Conservation (phyloP, 2,888 invertebrate genomes). For the Plutella xylostella region DNA sequence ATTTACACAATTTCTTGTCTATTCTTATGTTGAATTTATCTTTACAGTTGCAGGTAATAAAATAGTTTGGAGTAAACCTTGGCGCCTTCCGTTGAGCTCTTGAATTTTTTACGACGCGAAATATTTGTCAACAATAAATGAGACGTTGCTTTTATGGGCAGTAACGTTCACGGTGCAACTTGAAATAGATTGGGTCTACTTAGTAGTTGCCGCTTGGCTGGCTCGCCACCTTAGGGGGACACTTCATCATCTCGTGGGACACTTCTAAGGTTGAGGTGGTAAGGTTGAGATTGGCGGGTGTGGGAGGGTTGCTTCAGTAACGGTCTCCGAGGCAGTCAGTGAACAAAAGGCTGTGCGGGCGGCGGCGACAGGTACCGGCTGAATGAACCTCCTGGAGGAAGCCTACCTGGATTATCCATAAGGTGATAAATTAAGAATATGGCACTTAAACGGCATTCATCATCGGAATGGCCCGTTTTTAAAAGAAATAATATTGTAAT, state of each 20-base stretch:
- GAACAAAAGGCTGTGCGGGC: slow-evolving; percentile 44
- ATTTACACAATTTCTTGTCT: slow-evolving; percentile 44
- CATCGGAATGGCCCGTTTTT: slow-evolving; percentile 30
- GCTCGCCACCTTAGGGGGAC: no score
- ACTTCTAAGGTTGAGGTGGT: no score
- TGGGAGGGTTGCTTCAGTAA: not conserved
- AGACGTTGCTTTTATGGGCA: slow-evolving; percentile 62
- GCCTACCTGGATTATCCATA: slow-evolving; percentile 41
- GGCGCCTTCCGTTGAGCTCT: slow-evolving; percentile 60
- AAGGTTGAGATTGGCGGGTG: no score
- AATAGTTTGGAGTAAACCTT: slow-evolving; percentile 51
- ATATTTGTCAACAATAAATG: slow-evolving; percentile 70
- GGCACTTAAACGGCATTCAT: slow-evolving; percentile 58
- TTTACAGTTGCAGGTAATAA: slow-evolving; percentile 15
- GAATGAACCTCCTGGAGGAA: slow-evolving; percentile 30
- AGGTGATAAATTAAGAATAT: slow-evolving; percentile 67
- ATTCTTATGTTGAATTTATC: slow-evolving; percentile 24
- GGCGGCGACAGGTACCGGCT: slow-evolving; percentile 33
- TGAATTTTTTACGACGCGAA: slow-evolving; percentile 54
- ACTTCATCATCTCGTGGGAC: no score
- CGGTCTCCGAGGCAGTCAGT: not conserved
- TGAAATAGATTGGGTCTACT: slow-evolving; percentile 35
- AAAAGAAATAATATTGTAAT: no score
- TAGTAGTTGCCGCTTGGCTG: slow-evolving; percentile 10
- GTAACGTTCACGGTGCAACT: slow-evolving; percentile 42